Percentiles rank a stretch among this genome's conserved stretches.
These are phyloP conservation scores for Nomada flava DNA, from an alignment of 2,888 invertebrate genomes.

Conservation along the genomic window DNA sequence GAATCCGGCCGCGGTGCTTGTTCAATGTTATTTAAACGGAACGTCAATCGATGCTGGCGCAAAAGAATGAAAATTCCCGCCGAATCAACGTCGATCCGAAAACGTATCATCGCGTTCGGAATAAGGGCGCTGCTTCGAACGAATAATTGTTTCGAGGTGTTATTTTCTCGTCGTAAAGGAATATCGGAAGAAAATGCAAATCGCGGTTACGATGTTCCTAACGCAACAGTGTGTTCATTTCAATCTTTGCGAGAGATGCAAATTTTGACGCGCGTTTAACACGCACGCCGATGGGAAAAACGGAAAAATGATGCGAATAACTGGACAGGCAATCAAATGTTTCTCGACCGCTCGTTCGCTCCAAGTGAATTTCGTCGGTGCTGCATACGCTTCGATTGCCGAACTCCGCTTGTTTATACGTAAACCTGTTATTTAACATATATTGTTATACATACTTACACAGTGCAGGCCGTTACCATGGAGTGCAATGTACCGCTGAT, in stretches of 20 bases:
- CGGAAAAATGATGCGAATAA: conserved; percentile 38
- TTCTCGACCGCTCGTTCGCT: conserved; percentile 17
- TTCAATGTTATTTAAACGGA: conserved; percentile 15
- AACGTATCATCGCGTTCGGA: not conserved
- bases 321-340: conserved; percentile 39
- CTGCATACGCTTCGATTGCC: conserved; percentile 12
- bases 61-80: not conserved
- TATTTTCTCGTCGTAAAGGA: too few species aligned
- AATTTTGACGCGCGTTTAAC: conserved; percentile 11
- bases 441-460: conserved; percentile 57
- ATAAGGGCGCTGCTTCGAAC: too few species aligned
- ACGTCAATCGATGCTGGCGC: not conserved
- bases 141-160: too few species aligned
- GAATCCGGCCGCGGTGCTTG: not conserved
- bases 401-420: conserved; percentile 49
- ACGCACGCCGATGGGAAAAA: not conserved
- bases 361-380: conserved; percentile 25
- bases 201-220: too few species aligned
- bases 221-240: too few species aligned
- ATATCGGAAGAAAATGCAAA: too few species aligned
- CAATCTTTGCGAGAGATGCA: not conserved
- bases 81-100: not conserved
- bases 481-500: conserved; percentile 80
- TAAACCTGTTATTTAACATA: conserved; percentile 58
- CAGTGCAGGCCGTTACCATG: conserved; percentile 61